Percentiles rank a stretch among this genome's conserved stretches.
These are phyloP conservation scores for Bradynema listronoti DNA, from an alignment of 1,140 invertebrate genomes.

Conservation along the genomic window DNA sequence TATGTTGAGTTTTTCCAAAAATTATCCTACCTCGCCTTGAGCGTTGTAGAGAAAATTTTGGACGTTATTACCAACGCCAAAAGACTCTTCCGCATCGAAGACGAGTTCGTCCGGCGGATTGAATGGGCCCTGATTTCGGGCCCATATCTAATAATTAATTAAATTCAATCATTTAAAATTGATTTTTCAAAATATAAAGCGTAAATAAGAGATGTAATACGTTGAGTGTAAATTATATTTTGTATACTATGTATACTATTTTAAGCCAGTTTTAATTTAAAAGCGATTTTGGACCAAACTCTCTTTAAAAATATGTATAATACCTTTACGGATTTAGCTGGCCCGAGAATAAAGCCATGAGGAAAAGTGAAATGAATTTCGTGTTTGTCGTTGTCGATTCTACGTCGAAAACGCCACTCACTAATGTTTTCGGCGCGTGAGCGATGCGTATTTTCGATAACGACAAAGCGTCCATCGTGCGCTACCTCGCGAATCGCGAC, in stretches of 20 bases:
- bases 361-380: constrained; percentile 57
- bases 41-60: constrained; percentile 56
- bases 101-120: constrained; percentile 54
- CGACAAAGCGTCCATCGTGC: constrained; percentile 31
- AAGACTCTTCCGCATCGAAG: constrained; percentile 54
- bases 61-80: constrained; percentile 53
- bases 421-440: constrained; percentile 52
- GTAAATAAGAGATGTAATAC: too few relatives aligned
- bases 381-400: constrained; percentile 51
- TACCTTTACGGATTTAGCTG: constrained; percentile 54
- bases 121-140: constrained; percentile 44
- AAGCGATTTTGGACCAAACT: background rate
- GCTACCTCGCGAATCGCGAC: constrained; percentile 48
- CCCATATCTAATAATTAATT: constrained; percentile 51
- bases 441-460: constrained; percentile 56
- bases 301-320: background rate
- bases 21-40: constrained; percentile 40
- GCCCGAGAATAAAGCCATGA: constrained; percentile 47
- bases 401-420: constrained; percentile 57
- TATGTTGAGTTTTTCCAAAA: constrained; percentile 9
- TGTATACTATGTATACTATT: too few relatives aligned
- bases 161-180: too few relatives aligned
- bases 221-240: too few relatives aligned
- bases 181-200: too few relatives aligned
- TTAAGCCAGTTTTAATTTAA: background rate